Percentiles rank a stretch among this genome's conserved stretches.
These are phyloP conservation scores for Nothoprocta perdicaria DNA, from an alignment of 2,113 vertebrate species.

Conservation along the genomic window DNA sequence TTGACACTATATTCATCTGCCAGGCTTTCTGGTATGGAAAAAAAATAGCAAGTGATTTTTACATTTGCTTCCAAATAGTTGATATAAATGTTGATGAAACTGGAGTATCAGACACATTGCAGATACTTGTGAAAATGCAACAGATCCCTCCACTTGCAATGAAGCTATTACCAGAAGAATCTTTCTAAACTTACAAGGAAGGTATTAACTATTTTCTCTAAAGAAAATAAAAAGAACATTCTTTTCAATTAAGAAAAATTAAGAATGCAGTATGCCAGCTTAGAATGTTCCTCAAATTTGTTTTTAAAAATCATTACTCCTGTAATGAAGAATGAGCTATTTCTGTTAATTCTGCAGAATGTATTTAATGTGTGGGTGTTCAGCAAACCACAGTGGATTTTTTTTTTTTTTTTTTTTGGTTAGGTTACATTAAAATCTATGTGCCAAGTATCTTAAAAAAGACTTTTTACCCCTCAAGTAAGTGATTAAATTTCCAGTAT, in stretches of 20 bases:
- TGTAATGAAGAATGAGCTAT: conserved; percentile 29
- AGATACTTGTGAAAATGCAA: neutral
- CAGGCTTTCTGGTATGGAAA: neutral
- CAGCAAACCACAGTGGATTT: conserved; percentile 61
- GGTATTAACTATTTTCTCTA: neutral
- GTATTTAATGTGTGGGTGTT: conserved; percentile 62
- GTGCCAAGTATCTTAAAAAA: conserved; percentile 43
- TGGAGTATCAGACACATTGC: neutral
- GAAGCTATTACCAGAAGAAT: neutral
- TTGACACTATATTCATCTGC: neutral
- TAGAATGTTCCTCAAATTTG: conserved; percentile 24
- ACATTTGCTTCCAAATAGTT: neutral
- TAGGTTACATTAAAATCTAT: conserved; percentile 25
- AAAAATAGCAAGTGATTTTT: neutral
- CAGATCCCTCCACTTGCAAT: neutral
- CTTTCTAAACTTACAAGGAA: neutral
- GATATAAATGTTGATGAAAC: neutral
- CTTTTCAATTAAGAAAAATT: neutral
- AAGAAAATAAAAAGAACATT: neutral
- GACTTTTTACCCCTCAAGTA: conserved; percentile 2
- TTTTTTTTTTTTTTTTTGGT: conserved; percentile 8
- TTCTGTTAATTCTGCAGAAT: conserved; percentile 36
- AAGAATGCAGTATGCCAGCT: neutral
- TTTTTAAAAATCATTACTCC: conserved; percentile 39
- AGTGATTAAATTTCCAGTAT: conserved; percentile 28